A percentile compares a stretch with the other conserved stretches of the same genome.
These are phyloP conservation scores for Apamea epomidion DNA, from an alignment of 2,888 invertebrate species.

Conservation along the genomic window DNA sequence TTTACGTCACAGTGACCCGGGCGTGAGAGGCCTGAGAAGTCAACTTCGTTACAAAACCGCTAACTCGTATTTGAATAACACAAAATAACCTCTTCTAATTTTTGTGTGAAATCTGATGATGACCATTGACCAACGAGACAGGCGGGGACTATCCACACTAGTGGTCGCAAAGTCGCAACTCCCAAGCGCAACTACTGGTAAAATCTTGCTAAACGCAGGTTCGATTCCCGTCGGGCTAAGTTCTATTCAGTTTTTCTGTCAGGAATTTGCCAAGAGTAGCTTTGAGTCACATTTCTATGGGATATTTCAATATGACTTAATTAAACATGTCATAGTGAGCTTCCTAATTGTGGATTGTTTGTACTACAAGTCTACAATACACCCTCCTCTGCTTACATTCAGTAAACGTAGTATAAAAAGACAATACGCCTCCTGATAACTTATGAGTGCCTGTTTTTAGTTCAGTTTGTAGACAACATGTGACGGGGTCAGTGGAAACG, in stretches of 20 bases:
- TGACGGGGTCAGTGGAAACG: constrained; percentile 28
- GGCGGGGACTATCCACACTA: background rate
- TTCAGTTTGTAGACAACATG: constrained; percentile 19
- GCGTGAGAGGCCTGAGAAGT: too few species aligned
- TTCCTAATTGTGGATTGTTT: background rate
- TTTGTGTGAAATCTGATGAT: background rate
- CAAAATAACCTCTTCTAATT: too few species aligned
- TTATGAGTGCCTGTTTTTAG: constrained; percentile 31
- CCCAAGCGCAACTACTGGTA: background rate
- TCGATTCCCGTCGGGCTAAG: background rate
- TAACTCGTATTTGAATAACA: too few species aligned
- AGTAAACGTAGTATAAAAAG: background rate
- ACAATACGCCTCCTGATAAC: background rate
- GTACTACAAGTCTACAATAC: background rate
- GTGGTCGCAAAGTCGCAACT: background rate
- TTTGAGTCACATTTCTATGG: background rate
- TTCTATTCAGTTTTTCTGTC: background rate
- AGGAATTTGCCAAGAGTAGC: background rate
- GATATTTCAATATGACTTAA: background rate
- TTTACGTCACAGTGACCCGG: too few species aligned
- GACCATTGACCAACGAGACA: background rate
- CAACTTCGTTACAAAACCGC: background rate
- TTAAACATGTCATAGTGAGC: background rate
- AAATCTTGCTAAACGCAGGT: background rate
- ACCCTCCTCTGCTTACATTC: background rate